phyloP scores from a whole-genome alignment of 2,797 vertebrate genomes.

The Erithacus rubecula region DNA sequence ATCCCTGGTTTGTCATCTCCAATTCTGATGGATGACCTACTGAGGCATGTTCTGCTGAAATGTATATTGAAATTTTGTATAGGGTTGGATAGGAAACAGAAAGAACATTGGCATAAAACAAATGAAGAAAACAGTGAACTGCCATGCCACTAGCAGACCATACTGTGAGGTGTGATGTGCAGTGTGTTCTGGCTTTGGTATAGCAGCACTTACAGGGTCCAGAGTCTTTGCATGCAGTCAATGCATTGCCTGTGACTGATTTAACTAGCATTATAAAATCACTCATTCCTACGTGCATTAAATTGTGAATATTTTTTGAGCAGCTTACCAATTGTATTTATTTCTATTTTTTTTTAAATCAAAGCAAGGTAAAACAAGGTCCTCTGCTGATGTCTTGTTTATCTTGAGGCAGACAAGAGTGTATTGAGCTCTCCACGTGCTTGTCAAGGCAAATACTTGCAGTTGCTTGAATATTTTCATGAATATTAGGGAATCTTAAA shows the following conservation, averaged over 20 bases:
- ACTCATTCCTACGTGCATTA: background rate
- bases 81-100: background rate
- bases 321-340: background rate
- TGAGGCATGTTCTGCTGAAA: background rate
- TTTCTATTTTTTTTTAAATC: background rate
- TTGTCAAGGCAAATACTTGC: slow-evolving; percentile 49
- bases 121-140: background rate
- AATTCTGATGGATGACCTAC: background rate
- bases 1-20: fast-evolving
- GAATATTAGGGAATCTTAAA: slow-evolving; percentile 35
- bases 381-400: background rate
- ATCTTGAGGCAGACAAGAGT: background rate
- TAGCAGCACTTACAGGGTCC: background rate
- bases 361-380: background rate
- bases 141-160: background rate
- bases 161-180: background rate
- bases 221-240: background rate
- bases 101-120: background rate
- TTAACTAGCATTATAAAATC: background rate
- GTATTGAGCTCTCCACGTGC: background rate
- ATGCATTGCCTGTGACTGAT: background rate
- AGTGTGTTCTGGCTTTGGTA: background rate
- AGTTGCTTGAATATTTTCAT: slow-evolving; percentile 12
- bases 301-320: background rate
- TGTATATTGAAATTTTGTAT: background rate